Percentiles rank a stretch among this genome's conserved stretches.
phyloP scores from a whole-genome alignment of 2,113 vertebrate genomes.

The Sula dactylatra region DNA sequence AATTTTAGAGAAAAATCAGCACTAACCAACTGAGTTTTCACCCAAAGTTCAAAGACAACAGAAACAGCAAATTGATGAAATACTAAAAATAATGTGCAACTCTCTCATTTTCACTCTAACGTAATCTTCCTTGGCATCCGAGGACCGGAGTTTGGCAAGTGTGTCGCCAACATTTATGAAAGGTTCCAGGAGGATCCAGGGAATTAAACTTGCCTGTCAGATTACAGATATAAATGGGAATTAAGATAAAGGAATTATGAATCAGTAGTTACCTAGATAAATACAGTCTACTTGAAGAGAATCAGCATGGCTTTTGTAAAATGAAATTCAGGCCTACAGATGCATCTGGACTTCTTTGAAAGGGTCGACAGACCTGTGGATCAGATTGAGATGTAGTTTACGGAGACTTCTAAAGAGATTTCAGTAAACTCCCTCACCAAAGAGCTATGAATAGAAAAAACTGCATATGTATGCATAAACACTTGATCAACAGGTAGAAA shows the following conservation, averaged over 20 bases:
- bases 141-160: not conserved
- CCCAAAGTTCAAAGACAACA: not conserved
- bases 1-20: not conserved
- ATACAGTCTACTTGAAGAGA: not conserved
- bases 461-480: not conserved
- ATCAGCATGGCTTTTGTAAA: not conserved
- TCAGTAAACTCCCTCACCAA: not conserved
- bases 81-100: not conserved
- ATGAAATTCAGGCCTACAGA: not conserved
- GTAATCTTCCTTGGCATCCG: not conserved
- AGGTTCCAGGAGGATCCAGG: not conserved
- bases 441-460: not conserved
- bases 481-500: not conserved
- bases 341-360: not conserved
- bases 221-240: not conserved
- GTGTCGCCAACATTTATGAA: not conserved
- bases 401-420: not conserved
- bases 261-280: not conserved
- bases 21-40: not conserved
- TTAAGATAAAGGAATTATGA: not conserved
- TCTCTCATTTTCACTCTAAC: not conserved
- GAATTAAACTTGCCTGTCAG: not conserved
- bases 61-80: not conserved
- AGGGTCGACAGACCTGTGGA: accelerated
- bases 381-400: not conserved